A percentile compares a stretch with the other conserved stretches of the same genome.
These are phyloP conservation scores for Amyelois transitella DNA, from an alignment of 1,140 invertebrate species.

Conservation along the genomic window DNA sequence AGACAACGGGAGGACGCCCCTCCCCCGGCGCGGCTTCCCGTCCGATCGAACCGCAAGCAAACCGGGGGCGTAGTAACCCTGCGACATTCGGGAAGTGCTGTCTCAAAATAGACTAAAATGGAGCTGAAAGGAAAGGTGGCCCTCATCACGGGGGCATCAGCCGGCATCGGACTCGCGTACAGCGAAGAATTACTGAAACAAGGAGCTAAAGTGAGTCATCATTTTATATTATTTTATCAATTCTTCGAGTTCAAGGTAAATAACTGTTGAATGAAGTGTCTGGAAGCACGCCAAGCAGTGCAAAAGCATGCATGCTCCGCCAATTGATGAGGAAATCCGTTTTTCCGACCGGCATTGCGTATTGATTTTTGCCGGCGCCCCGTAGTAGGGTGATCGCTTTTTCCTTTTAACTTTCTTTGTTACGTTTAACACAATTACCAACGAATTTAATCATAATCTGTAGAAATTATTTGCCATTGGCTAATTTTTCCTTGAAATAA, in stretches of 20 bases:
- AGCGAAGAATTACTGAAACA: slow-evolving; percentile 80
- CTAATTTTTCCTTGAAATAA: no score
- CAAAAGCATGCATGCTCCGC: not conserved
- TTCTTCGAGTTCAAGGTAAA: slow-evolving; percentile 49
- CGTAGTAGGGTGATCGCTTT: slow-evolving; percentile 29
- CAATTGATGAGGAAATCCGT: not conserved
- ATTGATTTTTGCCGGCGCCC: slow-evolving; percentile 59
- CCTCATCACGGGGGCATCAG: slow-evolving; percentile 82
- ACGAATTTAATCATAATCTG: no score
- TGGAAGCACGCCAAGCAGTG: slow-evolving; percentile 24
- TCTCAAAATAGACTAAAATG: slow-evolving; percentile 67
- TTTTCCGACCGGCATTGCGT: slow-evolving; percentile 25
- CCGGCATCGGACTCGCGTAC: slow-evolving; percentile 82
- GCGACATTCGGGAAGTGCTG: slow-evolving; percentile 42
- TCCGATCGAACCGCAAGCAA: slow-evolving; percentile 55
- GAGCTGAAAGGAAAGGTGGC: slow-evolving; percentile 82
- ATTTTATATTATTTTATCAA: slow-evolving; percentile 6
- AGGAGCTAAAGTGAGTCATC: slow-evolving; percentile 79
- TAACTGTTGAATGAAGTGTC: slow-evolving; percentile 29
- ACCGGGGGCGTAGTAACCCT: slow-evolving; percentile 36
- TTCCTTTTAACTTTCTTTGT: slow-evolving; percentile 26
- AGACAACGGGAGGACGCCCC: slow-evolving; percentile 32
- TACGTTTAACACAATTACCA: not conserved
- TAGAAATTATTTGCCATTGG: no score
- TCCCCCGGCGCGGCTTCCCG: slow-evolving; percentile 33